These are phyloP conservation scores for Amiota minor DNA, from an alignment of 2,888 invertebrate species.

Conservation along the genomic window DNA sequence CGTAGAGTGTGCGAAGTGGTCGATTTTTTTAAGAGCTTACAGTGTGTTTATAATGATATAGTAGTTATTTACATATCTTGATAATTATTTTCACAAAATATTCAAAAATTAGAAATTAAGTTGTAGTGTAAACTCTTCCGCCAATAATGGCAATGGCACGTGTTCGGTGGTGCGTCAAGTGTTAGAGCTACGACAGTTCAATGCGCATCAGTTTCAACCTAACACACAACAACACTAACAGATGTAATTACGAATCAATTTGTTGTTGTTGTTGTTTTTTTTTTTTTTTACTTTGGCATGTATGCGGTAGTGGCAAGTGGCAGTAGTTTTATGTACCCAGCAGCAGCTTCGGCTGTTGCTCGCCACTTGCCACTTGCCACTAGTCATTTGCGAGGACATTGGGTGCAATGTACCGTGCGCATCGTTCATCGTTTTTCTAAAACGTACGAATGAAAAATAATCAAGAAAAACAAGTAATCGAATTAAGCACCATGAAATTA, in stretches of 20 bases:
- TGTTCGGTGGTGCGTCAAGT: background rate
- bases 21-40: too few species aligned
- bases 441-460: background rate
- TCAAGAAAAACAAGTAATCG: constrained; percentile 4
- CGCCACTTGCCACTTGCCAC: background rate
- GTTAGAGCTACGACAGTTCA: constrained; percentile 15
- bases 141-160: background rate
- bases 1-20: too few species aligned
- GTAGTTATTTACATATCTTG: too few species aligned
- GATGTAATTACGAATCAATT: background rate
- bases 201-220: background rate
- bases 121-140: too few species aligned
- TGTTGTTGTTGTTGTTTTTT: too few species aligned
- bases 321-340: constrained; percentile 30
- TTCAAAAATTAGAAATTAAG: too few species aligned
- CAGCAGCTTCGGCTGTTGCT: constrained; percentile 17
- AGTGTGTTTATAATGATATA: too few species aligned
- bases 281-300: constrained; percentile 2
- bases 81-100: too few species aligned
- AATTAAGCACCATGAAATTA: constrained; percentile 21
- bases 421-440: too few species aligned
- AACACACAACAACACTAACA: constrained; percentile 10
- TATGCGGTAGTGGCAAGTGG: too few species aligned
- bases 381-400: background rate
- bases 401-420: background rate